Evolutionary conservation across 2,113 vertebrate species (phyloP).

Genomic region (Falco punctatus): DNA sequence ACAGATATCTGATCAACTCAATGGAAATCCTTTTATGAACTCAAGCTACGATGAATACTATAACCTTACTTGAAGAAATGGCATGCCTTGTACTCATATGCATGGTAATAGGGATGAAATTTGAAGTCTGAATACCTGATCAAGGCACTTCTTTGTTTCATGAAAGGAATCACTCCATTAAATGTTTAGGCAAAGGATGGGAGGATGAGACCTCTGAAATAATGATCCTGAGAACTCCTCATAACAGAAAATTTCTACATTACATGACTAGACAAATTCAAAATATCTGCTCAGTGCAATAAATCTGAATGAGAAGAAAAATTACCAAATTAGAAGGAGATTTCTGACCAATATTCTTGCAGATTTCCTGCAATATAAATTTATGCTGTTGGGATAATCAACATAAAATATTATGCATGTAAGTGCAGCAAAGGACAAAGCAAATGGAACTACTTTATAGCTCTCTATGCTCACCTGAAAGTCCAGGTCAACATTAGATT

Average conservation of each 20-base stretch:
- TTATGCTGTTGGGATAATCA: neutral
- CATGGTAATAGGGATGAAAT: conserved; percentile 2
- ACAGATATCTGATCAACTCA: conserved; percentile 46
- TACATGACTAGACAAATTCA: neutral
- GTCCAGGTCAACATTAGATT: neutral
- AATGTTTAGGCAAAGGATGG: conserved; percentile 28
- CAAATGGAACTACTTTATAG: neutral
- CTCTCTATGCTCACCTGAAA: neutral
- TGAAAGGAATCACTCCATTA: neutral
- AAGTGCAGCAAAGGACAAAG: neutral
- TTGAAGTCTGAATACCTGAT: conserved; percentile 23
- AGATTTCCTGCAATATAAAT: neutral
- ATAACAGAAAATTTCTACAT: neutral
- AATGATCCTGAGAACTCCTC: neutral
- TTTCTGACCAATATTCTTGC: neutral
- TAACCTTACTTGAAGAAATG: neutral
- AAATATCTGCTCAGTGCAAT: neutral
- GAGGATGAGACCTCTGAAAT: neutral
- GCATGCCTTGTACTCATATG: neutral
- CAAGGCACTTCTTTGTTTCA: conserved; percentile 5
- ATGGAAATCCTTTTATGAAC: conserved; percentile 44
- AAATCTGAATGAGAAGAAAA: neutral
- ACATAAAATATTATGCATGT: neutral
- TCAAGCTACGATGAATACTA: conserved; percentile 13
- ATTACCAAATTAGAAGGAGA: neutral